Percentiles rank a stretch among this genome's conserved stretches.
Evolutionary conservation across 2,113 vertebrate genomes (phyloP).

Genomic region (Stegostoma tigrinum): DNA sequence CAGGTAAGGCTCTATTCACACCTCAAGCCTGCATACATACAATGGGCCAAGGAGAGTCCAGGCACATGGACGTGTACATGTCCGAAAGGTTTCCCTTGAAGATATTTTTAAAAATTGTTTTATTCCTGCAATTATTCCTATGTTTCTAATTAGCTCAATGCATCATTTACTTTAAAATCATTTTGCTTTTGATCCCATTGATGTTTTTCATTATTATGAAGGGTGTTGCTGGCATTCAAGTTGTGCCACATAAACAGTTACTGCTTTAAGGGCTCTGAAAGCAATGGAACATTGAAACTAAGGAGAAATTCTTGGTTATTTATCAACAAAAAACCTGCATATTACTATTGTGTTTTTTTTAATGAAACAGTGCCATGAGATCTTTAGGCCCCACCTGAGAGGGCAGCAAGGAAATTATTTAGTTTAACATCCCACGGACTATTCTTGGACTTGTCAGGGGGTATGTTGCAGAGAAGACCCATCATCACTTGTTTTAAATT

Average conservation of each 20-base stretch:
- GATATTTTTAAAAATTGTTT: background rate
- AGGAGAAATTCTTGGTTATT: background rate
- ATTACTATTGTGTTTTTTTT: background rate
- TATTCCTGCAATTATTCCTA: background rate
- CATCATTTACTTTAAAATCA: background rate
- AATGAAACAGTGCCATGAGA: background rate
- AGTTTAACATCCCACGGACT: background rate
- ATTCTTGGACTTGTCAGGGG: background rate
- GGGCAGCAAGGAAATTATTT: background rate
- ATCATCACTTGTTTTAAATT: background rate
- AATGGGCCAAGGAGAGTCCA: background rate
- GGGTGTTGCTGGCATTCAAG: background rate
- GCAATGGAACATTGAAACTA: background rate
- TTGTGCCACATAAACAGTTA: background rate
- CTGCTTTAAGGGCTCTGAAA: background rate
- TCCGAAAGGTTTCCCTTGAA: background rate
- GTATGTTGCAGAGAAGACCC: background rate
- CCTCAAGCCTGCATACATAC: background rate
- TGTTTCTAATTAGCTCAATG: background rate
- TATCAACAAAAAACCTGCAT: too few species aligned
- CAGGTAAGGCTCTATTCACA: background rate
- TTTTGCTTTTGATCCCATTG: background rate
- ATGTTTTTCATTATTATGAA: background rate
- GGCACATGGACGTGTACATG: background rate
- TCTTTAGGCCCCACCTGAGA: background rate